These are phyloP conservation scores for Galaxea fascicularis DNA, from an alignment of 92 coral and sea anemone genomes.

Conservation along the genomic window DNA sequence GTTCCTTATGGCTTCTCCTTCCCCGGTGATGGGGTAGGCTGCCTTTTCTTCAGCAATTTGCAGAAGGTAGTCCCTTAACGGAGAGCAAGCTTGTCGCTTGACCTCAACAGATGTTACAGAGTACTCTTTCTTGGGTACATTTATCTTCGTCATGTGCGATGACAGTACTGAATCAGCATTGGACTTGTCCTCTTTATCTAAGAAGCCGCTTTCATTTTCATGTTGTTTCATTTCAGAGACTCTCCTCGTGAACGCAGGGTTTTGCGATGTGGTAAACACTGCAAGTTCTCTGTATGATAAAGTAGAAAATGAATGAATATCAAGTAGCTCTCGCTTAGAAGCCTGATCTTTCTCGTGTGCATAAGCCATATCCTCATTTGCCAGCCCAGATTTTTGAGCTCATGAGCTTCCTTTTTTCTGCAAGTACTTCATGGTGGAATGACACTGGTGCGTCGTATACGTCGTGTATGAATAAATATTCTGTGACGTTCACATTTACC, in stretches of 20 bases:
- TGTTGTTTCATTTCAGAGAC: background rate
- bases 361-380: slow-evolving; percentile 22
- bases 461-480: too few species aligned
- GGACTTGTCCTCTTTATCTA: slow-evolving; percentile 11
- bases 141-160: background rate
- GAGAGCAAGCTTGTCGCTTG: background rate
- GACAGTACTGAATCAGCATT: slow-evolving; percentile 16
- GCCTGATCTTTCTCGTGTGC: slow-evolving; percentile 8
- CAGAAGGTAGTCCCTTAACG: slow-evolving; percentile 20
- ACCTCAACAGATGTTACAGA: background rate
- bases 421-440: too few species aligned
- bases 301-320: slow-evolving; percentile 27
- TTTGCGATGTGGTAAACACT: slow-evolving; percentile 1
- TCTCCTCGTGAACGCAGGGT: background rate
- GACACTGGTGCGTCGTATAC: too few species aligned
- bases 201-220: background rate
- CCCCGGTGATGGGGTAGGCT: slow-evolving; percentile 14
- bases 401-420: too few species aligned
- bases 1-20: slow-evolving; percentile 18
- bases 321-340: slow-evolving; percentile 15
- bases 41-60: slow-evolving; percentile 32
- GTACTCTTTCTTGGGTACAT: background rate
- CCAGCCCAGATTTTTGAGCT: too few species aligned
- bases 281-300: slow-evolving; percentile 21
- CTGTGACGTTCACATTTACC: too few species aligned